A percentile compares a stretch with the other conserved stretches of the same genome.
phyloP scores from a whole-genome alignment of 2,888 invertebrate species.

The Lydus trimaculatus region DNA sequence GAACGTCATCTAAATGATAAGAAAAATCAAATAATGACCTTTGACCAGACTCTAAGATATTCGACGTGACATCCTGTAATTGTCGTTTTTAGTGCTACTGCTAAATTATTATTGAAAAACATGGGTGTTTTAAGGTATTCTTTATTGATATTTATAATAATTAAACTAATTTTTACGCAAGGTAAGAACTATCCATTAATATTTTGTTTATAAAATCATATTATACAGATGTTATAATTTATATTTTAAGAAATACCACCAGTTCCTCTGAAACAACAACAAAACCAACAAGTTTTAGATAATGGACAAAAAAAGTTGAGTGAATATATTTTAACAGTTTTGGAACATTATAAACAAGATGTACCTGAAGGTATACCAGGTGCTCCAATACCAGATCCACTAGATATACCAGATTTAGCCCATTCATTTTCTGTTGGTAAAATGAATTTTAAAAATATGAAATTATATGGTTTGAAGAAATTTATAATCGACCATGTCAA shows the following conservation, averaged over 20 bases:
- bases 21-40: conserved; percentile 20
- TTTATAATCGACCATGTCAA: conserved; percentile 77
- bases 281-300: conserved; percentile 19
- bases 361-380: conserved; percentile 85
- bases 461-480: conserved; percentile 78
- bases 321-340: conserved; percentile 71
- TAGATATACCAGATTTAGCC: conserved; percentile 77
- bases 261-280: not conserved
- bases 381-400: conserved; percentile 80
- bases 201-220: not conserved
- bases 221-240: too few species aligned
- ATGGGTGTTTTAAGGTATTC: conserved; percentile 17
- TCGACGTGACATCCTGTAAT: conserved; percentile 20
- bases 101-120: conserved; percentile 21
- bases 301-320: conserved; percentile 73
- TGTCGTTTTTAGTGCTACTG: not conserved
- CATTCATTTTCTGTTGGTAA: conserved; percentile 74
- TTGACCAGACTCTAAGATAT: conserved; percentile 24
- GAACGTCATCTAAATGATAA: conserved; percentile 26
- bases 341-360: conserved; percentile 82
- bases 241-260: not conserved
- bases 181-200: not conserved
- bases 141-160: conserved; percentile 10
- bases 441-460: conserved; percentile 74
- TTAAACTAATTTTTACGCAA: not conserved